These are phyloP conservation scores for Lithophane socia DNA, from an alignment of 2,888 invertebrate species.

Conservation along the genomic window DNA sequence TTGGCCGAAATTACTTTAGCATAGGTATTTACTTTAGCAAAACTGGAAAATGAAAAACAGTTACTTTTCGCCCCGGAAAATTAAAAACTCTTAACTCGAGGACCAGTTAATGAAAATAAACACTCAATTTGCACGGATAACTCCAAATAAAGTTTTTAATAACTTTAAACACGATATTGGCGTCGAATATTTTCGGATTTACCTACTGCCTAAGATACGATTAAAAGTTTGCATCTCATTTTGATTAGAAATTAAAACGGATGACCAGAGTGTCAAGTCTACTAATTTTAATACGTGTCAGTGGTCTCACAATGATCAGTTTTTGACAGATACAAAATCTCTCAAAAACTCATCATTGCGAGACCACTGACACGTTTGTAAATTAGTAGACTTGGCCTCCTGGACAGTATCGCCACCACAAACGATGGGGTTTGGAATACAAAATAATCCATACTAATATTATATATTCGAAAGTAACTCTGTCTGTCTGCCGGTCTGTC, in stretches of 20 bases:
- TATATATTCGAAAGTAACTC: no score
- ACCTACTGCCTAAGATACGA: neutral
- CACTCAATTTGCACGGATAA: neutral
- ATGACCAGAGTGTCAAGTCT: no score
- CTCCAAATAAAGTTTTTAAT: constrained; percentile 13
- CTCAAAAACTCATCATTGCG: no score
- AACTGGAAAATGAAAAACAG: neutral
- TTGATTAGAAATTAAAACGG: neutral
- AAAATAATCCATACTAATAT: neutral
- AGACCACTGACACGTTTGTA: no score
- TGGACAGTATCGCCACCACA: no score
- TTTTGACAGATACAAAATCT: no score
- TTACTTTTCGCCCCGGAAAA: constrained; percentile 16
- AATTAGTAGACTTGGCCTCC: no score
- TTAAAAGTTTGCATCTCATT: neutral
- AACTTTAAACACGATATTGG: neutral
- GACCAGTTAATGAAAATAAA: constrained; percentile 10
- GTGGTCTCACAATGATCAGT: no score
- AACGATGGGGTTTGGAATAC: neutral
- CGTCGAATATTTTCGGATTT: neutral
- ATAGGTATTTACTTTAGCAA: neutral
- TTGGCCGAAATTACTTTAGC: neutral
- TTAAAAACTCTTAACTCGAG: constrained; percentile 32
- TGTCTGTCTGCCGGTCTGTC: no score
- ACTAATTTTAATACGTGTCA: no score